phyloP scores from a whole-genome alignment of 2,797 vertebrate species.

The Pseudochaenichthys georgianus region DNA sequence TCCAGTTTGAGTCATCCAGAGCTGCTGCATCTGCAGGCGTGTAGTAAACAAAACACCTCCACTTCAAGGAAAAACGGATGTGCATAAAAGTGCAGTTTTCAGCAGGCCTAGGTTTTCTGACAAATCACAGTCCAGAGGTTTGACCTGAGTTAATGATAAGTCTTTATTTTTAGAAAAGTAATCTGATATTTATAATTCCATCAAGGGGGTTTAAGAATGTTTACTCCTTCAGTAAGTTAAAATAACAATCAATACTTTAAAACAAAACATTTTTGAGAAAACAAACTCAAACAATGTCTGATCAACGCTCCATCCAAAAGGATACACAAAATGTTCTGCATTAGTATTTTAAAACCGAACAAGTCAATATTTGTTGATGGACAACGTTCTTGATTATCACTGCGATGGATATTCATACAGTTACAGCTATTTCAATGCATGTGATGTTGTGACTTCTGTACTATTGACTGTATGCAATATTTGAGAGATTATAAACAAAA shows the following conservation, averaged over 20 bases:
- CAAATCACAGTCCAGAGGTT: background rate
- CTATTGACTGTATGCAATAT: conserved; percentile 39
- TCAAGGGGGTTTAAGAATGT: background rate
- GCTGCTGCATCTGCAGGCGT: conserved; percentile 1
- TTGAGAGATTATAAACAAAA: conserved; percentile 61
- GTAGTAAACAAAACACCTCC: background rate
- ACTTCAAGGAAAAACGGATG: background rate
- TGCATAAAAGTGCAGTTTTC: background rate
- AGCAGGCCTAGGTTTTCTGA: background rate
- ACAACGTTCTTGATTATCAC: no score
- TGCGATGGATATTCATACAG: no score
- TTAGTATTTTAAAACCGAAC: no score
- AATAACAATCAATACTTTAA: background rate
- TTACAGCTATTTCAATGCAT: background rate
- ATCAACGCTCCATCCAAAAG: background rate
- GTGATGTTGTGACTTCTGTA: conserved; percentile 19
- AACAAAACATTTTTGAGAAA: background rate
- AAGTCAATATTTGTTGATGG: no score
- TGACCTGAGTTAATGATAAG: no score
- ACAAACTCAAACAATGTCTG: background rate
- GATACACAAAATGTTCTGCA: no score
- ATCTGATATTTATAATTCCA: background rate
- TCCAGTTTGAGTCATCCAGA: conserved; percentile 21
- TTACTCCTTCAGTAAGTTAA: background rate
- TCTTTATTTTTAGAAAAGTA: background rate